These are phyloP conservation scores for Dryomyza anilis DNA, from an alignment of 2,888 invertebrate species.

Conservation along the genomic window DNA sequence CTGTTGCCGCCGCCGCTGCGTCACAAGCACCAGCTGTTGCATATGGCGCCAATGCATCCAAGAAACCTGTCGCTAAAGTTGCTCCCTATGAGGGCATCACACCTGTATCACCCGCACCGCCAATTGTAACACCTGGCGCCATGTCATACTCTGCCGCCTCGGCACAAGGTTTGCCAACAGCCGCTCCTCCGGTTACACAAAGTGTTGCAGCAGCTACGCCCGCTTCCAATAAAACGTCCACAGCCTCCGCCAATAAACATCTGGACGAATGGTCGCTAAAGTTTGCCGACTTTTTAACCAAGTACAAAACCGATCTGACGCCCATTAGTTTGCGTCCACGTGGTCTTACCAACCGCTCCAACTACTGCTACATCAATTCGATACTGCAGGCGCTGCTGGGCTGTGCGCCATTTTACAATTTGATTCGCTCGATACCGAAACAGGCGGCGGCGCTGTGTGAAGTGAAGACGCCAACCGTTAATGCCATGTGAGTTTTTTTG, in stretches of 20 bases:
- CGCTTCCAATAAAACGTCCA: not conserved
- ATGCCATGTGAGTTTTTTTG: constrained; percentile 76
- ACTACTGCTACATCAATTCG: constrained; percentile 96
- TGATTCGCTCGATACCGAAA: constrained; percentile 78
- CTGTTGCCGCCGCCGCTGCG: not conserved
- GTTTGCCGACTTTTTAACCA: constrained; percentile 75
- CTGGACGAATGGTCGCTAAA: constrained; percentile 58
- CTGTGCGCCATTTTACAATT: constrained; percentile 93
- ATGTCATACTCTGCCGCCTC: constrained; percentile 61
- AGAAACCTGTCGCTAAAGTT: constrained; percentile 69
- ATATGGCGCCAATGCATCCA: constrained; percentile 45
- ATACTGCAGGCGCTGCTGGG: constrained; percentile 92
- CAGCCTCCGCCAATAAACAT: constrained; percentile 32
- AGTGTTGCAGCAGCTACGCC: constrained; percentile 20
- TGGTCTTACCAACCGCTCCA: constrained; percentile 90
- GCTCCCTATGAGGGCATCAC: constrained; percentile 64
- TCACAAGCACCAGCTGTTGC: too few species aligned
- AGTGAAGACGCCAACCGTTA: constrained; percentile 82
- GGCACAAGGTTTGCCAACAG: constrained; percentile 56
- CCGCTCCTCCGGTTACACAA: constrained; percentile 23
- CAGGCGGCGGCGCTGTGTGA: constrained; percentile 66
- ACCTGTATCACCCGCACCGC: constrained; percentile 44
- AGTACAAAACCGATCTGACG: constrained; percentile 78
- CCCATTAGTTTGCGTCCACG: constrained; percentile 83
- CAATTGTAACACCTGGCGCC: constrained; percentile 52